Evolutionary conservation across 2,888 invertebrate genomes (phyloP).

Genomic region (Operophtera brumata): DNA sequence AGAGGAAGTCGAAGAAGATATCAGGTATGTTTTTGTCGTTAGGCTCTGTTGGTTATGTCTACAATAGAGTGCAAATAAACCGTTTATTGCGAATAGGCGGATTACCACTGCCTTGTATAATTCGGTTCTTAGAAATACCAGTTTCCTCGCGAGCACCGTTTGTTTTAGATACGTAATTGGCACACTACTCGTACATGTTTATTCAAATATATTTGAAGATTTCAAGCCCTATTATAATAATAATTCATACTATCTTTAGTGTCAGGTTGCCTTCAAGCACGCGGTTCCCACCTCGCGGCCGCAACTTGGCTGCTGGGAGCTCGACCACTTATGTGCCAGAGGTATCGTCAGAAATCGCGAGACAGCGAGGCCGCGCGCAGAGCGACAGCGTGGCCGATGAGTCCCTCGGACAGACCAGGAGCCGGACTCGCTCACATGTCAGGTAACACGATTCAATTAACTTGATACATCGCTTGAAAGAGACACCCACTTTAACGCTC

Average conservation of each 20-base stretch:
- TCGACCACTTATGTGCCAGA: slow-evolving; percentile 76
- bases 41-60: not conserved
- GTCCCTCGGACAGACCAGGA: slow-evolving; percentile 72
- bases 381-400: slow-evolving; percentile 73
- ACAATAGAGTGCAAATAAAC: no score
- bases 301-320: slow-evolving; percentile 65
- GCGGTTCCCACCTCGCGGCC: slow-evolving; percentile 89
- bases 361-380: slow-evolving; percentile 66
- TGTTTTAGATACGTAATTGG: not conserved
- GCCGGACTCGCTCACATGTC: slow-evolving; percentile 82
- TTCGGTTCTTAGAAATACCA: not conserved
- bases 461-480: no score
- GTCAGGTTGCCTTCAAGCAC: slow-evolving; percentile 88
- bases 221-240: not conserved
- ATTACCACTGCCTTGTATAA: no score
- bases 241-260: slow-evolving; percentile 25
- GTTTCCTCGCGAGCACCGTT: not conserved
- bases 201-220: not conserved
- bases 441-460: slow-evolving; percentile 49
- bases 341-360: slow-evolving; percentile 68
- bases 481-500: no score
- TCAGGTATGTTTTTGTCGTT: slow-evolving; percentile 51
- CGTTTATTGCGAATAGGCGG: no score
- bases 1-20: slow-evolving; percentile 72
- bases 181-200: not conserved